These are phyloP conservation scores for Athalia cordata DNA, from an alignment of 2,888 invertebrate species.

Conservation along the genomic window DNA sequence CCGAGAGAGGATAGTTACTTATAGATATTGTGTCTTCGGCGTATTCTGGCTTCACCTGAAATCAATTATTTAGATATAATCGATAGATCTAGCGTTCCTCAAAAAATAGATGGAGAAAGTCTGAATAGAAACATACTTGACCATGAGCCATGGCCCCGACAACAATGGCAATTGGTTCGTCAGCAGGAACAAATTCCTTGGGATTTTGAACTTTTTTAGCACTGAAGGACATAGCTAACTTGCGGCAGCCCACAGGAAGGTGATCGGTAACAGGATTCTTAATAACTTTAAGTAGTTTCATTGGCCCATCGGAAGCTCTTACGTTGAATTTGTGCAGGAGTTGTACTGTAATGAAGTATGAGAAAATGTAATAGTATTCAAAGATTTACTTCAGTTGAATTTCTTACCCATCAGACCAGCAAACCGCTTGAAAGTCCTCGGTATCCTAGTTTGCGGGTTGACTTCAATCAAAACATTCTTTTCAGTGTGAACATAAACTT, in stretches of 20 bases:
- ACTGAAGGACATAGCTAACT: constrained; percentile 92
- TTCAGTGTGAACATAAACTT: constrained; percentile 94
- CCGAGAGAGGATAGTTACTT: constrained; percentile 97
- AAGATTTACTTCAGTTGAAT: background rate
- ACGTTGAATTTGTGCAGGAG: constrained; percentile 95
- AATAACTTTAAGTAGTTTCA: constrained; percentile 94
- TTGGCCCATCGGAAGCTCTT: constrained; percentile 90
- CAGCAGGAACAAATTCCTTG: constrained; percentile 85
- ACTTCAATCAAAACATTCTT: constrained; percentile 96
- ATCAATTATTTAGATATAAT: constrained; percentile 32
- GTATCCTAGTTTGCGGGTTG: constrained; percentile 97
- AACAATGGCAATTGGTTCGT: constrained; percentile 91
- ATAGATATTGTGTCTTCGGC: constrained; percentile 93
- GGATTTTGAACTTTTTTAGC: constrained; percentile 83
- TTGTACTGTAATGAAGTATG: constrained; percentile 83
- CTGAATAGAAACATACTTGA: constrained; percentile 79
- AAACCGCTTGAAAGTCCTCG: constrained; percentile 97
- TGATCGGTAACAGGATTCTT: constrained; percentile 97
- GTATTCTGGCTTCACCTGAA: constrained; percentile 84
- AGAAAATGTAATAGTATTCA: background rate
- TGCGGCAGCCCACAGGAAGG: constrained; percentile 94
- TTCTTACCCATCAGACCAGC: constrained; percentile 94
- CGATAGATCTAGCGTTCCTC: background rate
- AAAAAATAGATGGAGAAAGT: background rate
- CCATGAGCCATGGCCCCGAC: constrained; percentile 99